Base-by-base conservation (phyloP, 2,113 vertebrate species). In the Cyrtonyx montezumae region DNA sequence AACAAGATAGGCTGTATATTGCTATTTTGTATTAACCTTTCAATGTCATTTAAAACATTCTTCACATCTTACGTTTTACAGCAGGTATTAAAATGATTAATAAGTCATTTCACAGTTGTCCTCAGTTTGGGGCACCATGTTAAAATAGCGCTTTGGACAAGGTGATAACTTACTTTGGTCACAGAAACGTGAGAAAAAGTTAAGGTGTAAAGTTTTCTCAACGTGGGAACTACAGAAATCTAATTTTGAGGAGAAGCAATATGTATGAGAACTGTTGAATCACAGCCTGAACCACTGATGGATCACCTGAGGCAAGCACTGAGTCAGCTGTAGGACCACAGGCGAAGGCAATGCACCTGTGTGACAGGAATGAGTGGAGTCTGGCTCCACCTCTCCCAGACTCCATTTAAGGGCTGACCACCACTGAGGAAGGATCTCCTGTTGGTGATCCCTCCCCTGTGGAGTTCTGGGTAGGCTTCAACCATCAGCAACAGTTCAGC, bases 151-250 rank as follows among this genome's bases (percentile, higher is more conserved):
- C 59, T 70, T 76, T 15, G 14, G 22, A 51, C 56, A 90, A 75
- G 40, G n/a, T 88, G 76, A 55, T 63, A 36, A 43, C 83, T 83
- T 80, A 55, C 56, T 80, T 59, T 78, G 37, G 55, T 74, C 36
- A 36, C 61, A 78, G 68, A 74, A 75, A 32, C 90, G 53, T 81
- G 46, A 19, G 37, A 30, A 11, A 37, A 37, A 88, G 55, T 32
- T 43, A 74, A 49, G n/a, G 62, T 51, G 16, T 43, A 59, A 67
- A 78, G 32, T 91, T 94, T 87, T 87, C 78, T 94, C 92, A 84
- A 76, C 1, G 0, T 49, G 68, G 79, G 65, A 91, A 90, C 36
- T 83, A n/a, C 34, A 74, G 68, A 63, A 91, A 74, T 76, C 23
- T 77, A 9, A 74, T 80, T 91, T 80, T 22, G 59, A 58, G 56